These are phyloP conservation scores for Polyploca ridens DNA, from an alignment of 2,888 invertebrate species.

Conservation along the genomic window DNA sequence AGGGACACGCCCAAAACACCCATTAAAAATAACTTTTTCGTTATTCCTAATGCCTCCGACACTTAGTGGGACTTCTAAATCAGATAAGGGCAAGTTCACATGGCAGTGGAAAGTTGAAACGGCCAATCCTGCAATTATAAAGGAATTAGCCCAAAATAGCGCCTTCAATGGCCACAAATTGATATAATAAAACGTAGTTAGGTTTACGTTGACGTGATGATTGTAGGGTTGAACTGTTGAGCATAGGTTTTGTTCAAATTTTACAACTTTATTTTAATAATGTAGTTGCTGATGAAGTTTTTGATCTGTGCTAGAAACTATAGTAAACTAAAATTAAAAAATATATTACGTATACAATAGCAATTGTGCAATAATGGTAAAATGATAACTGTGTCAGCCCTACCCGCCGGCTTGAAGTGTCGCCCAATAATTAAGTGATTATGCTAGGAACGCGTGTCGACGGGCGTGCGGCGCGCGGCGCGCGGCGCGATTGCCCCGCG, in stretches of 20 bases:
- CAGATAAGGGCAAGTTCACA: conserved; percentile 73
- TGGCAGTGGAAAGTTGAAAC: conserved; percentile 58
- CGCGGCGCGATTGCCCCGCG: conserved; percentile 39
- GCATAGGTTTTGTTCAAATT: neutral
- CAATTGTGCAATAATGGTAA: neutral
- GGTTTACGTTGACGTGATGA: conserved; percentile 52
- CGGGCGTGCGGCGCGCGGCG: conserved; percentile 26
- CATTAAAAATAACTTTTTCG: conserved; percentile 60
- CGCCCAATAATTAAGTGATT: conserved; percentile 83
- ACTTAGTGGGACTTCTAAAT: conserved; percentile 43
- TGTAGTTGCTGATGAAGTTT: too few species aligned
- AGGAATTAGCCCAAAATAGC: conserved; percentile 73
- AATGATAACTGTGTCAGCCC: conserved; percentile 45
- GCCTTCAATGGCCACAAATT: conserved; percentile 77
- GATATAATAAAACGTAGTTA: conserved; percentile 82
- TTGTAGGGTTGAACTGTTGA: conserved; percentile 41
- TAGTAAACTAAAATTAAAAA: neutral
- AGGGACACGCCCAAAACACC: conserved; percentile 36
- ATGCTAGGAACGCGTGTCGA: conserved; percentile 78
- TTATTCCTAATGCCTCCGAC: conserved; percentile 61
- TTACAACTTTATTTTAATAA: neutral
- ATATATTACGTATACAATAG: neutral
- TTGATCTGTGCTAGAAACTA: neutral
- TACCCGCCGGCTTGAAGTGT: conserved; percentile 60
- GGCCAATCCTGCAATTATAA: conserved; percentile 80